These are phyloP conservation scores for Leucophenga varia DNA, from an alignment of 1,140 invertebrate species.

Conservation along the genomic window DNA sequence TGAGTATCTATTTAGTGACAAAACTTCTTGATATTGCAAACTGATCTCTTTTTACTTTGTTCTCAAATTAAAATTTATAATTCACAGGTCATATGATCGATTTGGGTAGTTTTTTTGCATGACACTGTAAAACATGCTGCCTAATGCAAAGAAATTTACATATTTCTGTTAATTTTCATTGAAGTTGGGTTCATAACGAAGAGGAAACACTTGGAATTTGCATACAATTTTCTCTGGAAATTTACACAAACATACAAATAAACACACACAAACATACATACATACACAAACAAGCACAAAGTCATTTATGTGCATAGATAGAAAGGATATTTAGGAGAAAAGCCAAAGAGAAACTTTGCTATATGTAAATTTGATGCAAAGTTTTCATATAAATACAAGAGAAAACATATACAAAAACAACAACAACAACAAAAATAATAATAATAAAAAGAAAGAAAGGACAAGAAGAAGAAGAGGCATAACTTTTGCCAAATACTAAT, in stretches of 20 bases:
- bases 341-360: slow-evolving; percentile 29
- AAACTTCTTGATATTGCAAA: too few species aligned
- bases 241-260: slow-evolving; percentile 25
- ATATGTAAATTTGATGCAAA: slow-evolving; percentile 51
- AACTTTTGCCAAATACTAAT: slow-evolving; percentile 10
- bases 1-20: too few species aligned
- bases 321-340: too few species aligned
- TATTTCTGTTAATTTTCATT: slow-evolving; percentile 55
- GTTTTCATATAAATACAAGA: slow-evolving; percentile 54
- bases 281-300: slow-evolving; percentile 5
- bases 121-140: slow-evolving; percentile 17
- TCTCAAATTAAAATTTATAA: too few species aligned
- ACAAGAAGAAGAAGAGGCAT: slow-evolving; percentile 42
- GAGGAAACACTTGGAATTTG: slow-evolving; percentile 56
- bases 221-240: slow-evolving; percentile 52
- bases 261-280: slow-evolving; percentile 11
- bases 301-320: background rate
- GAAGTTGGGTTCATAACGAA: slow-evolving; percentile 55
- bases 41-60: too few species aligned
- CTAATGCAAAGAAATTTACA: slow-evolving; percentile 43
- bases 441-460: slow-evolving; percentile 24
- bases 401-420: slow-evolving; percentile 36
- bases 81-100: too few species aligned
- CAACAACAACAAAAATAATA: slow-evolving; percentile 29
- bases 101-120: slow-evolving; percentile 18